These are phyloP conservation scores for Caenorhabditis zanzibari DNA, from an alignment of 2,888 invertebrate species.

Conservation along the genomic window DNA sequence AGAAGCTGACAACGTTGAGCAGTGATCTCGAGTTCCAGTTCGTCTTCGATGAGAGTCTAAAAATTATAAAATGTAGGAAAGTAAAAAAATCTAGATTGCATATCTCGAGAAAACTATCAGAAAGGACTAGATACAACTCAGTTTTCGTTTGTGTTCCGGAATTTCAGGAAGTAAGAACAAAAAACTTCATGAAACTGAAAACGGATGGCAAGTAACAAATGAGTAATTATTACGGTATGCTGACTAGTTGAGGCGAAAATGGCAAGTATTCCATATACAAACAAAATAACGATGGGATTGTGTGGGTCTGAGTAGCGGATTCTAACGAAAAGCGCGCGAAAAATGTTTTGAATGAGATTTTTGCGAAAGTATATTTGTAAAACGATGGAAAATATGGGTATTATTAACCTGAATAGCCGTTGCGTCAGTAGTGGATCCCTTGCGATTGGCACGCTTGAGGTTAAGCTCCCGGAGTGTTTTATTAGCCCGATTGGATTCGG, in stretches of 20 bases:
- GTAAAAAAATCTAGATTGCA: not conserved
- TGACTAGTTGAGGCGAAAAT: not conserved
- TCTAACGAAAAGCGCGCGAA: slow-evolving; percentile 29
- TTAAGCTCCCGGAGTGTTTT: slow-evolving; percentile 60
- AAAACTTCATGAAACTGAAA: not conserved
- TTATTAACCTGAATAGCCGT: slow-evolving; percentile 47
- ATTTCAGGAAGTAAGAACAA: not conserved
- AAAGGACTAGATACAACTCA: too few relatives aligned
- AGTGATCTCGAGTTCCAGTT: slow-evolving; percentile 54
- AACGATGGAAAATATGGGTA: not conserved
- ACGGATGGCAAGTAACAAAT: not conserved
- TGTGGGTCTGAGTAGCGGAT: not conserved
- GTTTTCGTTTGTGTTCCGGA: not conserved
- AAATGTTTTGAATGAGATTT: not conserved
- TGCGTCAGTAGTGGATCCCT: slow-evolving; percentile 44
- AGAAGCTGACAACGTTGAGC: slow-evolving; percentile 46
- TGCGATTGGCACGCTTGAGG: slow-evolving; percentile 54
- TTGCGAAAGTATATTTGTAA: not conserved
- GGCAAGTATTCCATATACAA: slow-evolving; percentile 4
- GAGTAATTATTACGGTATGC: not conserved
- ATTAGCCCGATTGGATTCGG: slow-evolving; percentile 59
- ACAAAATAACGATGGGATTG: not conserved
- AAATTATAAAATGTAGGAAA: not conserved
- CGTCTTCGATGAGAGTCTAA: slow-evolving; percentile 56
- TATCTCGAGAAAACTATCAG: too few relatives aligned